Evolutionary conservation across 2,888 invertebrate species (phyloP).

Genomic region (Pogonocherus hispidulus): DNA sequence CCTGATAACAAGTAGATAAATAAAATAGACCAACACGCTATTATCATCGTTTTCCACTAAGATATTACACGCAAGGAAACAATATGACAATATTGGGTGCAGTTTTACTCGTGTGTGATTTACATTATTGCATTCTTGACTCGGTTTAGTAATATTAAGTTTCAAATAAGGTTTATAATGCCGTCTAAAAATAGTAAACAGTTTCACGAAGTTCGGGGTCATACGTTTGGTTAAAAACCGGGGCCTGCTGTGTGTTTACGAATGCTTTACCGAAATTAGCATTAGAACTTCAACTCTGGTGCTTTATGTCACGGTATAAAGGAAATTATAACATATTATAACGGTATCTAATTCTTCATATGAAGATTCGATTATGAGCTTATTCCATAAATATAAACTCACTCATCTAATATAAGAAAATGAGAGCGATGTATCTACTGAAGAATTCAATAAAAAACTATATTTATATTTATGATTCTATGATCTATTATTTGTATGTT

Average conservation of each 20-base stretch:
- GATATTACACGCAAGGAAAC: constrained; percentile 23
- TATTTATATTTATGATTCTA: too few relatives aligned
- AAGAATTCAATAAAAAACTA: too few relatives aligned
- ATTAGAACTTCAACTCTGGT: background rate
- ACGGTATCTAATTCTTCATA: constrained; percentile 8
- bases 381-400: too few relatives aligned
- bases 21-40: constrained; percentile 45
- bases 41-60: constrained; percentile 42
- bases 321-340: constrained; percentile 20
- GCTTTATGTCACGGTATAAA: constrained; percentile 3
- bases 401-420: too few relatives aligned
- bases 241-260: constrained; percentile 8
- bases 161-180: background rate
- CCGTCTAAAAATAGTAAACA: background rate
- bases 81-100: constrained; percentile 42
- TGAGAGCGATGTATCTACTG: too few relatives aligned
- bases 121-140: background rate
- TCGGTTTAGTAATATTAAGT: background rate
- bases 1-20: constrained; percentile 46
- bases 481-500: too few relatives aligned
- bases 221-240: background rate
- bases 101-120: constrained; percentile 27
- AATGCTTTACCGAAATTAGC: constrained; percentile 14
- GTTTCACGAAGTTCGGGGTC: background rate
- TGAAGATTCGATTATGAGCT: too few relatives aligned